Conservation (phyloP, 1,140 invertebrate species). For the Sycophila sp. region DNA sequence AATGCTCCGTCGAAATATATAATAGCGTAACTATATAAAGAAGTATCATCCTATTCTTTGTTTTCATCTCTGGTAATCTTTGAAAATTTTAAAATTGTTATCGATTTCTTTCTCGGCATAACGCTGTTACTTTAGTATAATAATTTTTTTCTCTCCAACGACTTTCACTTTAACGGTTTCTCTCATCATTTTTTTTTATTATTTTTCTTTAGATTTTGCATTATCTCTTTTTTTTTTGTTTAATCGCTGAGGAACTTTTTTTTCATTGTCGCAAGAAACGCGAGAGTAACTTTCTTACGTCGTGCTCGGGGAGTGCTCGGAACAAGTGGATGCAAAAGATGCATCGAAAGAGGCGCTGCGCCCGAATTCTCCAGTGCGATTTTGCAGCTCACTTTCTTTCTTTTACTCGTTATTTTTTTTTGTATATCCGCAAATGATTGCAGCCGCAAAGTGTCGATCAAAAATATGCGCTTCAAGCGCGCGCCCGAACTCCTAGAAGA, state of each 20-base stretch:
- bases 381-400: too few relatives aligned
- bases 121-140: slow-evolving; percentile 31
- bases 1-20: slow-evolving; percentile 30
- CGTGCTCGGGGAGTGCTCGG: slow-evolving; percentile 15
- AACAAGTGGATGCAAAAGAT: background rate
- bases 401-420: too few relatives aligned
- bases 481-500: background rate
- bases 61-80: background rate
- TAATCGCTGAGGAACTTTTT: slow-evolving; percentile 38
- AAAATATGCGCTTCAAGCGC: slow-evolving; percentile 31
- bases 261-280: slow-evolving; percentile 32
- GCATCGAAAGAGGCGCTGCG: too few relatives aligned
- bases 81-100: slow-evolving; percentile 27
- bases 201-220: too few relatives aligned
- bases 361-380: too few relatives aligned
- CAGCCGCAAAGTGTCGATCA: slow-evolving; percentile 37
- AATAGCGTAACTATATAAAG: slow-evolving; percentile 32
- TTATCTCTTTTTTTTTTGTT: slow-evolving; percentile 15
- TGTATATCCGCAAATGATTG: background rate
- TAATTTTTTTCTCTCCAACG: slow-evolving; percentile 27
- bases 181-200: slow-evolving; percentile 3
- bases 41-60: slow-evolving; percentile 11
- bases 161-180: slow-evolving; percentile 35
- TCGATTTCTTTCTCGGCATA: slow-evolving; percentile 20
- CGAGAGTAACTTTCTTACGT: slow-evolving; percentile 38